Evolutionary conservation across 2,888 invertebrate species (phyloP).

Genomic region (Parapristionchus giblindavisi): DNA sequence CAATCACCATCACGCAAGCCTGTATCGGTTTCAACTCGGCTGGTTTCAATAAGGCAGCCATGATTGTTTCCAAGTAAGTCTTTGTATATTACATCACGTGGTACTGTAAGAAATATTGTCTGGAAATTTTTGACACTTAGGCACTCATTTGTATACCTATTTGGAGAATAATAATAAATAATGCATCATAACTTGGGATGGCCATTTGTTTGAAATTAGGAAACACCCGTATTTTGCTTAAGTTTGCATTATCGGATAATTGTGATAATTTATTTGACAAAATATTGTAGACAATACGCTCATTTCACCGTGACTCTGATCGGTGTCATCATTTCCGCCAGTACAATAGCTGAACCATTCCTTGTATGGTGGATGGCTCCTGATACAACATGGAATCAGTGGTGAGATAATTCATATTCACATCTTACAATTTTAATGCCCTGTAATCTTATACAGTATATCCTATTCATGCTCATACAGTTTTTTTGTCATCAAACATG

Average conservation of each 20-base stretch:
- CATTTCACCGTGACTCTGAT: slow-evolving; percentile 40
- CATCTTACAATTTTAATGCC: neutral
- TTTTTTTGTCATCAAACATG: too few species aligned
- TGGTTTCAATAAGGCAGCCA: slow-evolving; percentile 48
- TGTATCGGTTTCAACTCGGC: slow-evolving; percentile 48
- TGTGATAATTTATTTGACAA: too few species aligned
- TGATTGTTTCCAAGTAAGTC: slow-evolving; percentile 40
- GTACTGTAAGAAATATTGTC: too few species aligned
- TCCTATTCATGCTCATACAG: too few species aligned
- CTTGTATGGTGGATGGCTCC: slow-evolving; percentile 38
- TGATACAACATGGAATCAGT: slow-evolving; percentile 40
- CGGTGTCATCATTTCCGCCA: slow-evolving; percentile 43
- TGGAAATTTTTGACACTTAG: too few species aligned
- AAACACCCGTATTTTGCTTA: too few species aligned
- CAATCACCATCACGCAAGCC: slow-evolving; percentile 43
- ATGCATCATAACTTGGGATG: too few species aligned
- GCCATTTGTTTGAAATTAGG: too few species aligned
- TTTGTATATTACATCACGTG: too few species aligned
- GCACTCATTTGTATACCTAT: neutral
- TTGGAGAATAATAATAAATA: neutral
- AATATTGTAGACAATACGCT: slow-evolving; percentile 42
- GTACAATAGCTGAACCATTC: slow-evolving; percentile 42
- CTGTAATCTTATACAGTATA: too few species aligned
- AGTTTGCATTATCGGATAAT: too few species aligned
- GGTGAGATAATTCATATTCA: slow-evolving; percentile 8